Evolutionary conservation across 2,113 vertebrate genomes (phyloP).

Genomic region (human): DNA sequence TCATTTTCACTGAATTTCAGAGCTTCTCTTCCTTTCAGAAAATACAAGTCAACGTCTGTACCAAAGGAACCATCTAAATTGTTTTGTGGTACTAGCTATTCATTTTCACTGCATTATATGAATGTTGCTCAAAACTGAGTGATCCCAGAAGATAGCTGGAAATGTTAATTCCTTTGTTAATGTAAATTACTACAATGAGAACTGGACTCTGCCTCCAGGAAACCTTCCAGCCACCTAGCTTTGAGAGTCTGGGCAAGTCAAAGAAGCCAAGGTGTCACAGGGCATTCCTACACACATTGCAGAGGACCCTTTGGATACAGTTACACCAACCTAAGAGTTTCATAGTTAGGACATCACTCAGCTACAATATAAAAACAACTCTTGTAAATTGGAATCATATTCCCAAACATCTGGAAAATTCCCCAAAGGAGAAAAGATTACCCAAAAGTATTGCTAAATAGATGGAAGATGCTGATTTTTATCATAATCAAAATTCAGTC

Average conservation of each 20-base stretch:
- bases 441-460: conserved; percentile 70
- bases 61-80: conserved; percentile 14
- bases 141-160: background rate
- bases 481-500: conserved; percentile 64
- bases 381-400: conserved; percentile 69
- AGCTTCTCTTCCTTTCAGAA: conserved; percentile 41
- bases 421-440: conserved; percentile 64
- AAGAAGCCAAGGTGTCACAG: conserved; percentile 32
- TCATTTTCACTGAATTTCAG: conserved; percentile 49
- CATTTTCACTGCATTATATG: conserved; percentile 29
- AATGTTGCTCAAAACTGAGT: conserved; percentile 40
- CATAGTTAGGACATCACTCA: conserved; percentile 46
- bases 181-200: conserved; percentile 19
- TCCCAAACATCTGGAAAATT: conserved; percentile 69
- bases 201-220: background rate
- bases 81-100: background rate
- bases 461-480: conserved; percentile 61
- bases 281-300: conserved; percentile 18
- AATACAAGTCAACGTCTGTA: background rate
- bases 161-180: conserved; percentile 63
- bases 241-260: conserved; percentile 44
- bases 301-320: conserved; percentile 30
- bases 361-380: conserved; percentile 67
- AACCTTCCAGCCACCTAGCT: background rate
- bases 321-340: conserved; percentile 35